Conservation (phyloP, 2,113 vertebrate species). For the Boleophthalmus pectinirostris region DNA sequence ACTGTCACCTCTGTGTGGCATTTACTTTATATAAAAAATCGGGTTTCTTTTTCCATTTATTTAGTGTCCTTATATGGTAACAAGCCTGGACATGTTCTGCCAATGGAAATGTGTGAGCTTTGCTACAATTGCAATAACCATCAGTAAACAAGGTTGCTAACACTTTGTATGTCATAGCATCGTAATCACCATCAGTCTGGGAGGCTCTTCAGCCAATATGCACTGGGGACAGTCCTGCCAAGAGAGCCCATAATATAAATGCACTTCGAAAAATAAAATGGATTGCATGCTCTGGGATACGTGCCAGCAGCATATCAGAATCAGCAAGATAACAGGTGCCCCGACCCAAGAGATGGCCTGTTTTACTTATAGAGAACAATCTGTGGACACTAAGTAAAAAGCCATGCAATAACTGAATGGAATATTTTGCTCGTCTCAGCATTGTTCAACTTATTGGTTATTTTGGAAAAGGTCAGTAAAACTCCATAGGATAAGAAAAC, state of each 20-base stretch:
- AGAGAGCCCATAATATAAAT: conserved; percentile 74
- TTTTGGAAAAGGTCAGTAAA: background rate
- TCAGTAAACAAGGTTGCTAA: conserved; percentile 77
- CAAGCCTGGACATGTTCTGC: conserved; percentile 24
- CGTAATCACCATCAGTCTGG: conserved; percentile 75
- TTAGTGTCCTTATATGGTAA: conserved; percentile 7
- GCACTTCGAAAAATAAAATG: conserved; percentile 75
- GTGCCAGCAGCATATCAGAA: conserved; percentile 71
- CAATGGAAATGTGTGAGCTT: conserved; percentile 56
- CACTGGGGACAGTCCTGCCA: conserved; percentile 69
- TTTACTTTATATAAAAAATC: too few species aligned
- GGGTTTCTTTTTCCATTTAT: background rate
- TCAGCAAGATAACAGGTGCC: conserved; percentile 70
- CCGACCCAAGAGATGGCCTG: conserved; percentile 65
- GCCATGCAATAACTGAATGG: background rate
- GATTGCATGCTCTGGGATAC: conserved; percentile 69
- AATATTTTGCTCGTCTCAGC: background rate
- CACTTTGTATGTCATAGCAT: conserved; percentile 73
- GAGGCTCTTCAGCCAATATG: conserved; percentile 63
- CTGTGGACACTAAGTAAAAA: background rate
- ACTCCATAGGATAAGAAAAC: background rate
- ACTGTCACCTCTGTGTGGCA: too few species aligned
- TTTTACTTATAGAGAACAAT: conserved; percentile 16
- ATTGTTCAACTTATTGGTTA: background rate
- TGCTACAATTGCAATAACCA: conserved; percentile 72